Base-by-base conservation (phyloP, 2,113 vertebrate genomes). In the Cynopterus brachyotis region DNA sequence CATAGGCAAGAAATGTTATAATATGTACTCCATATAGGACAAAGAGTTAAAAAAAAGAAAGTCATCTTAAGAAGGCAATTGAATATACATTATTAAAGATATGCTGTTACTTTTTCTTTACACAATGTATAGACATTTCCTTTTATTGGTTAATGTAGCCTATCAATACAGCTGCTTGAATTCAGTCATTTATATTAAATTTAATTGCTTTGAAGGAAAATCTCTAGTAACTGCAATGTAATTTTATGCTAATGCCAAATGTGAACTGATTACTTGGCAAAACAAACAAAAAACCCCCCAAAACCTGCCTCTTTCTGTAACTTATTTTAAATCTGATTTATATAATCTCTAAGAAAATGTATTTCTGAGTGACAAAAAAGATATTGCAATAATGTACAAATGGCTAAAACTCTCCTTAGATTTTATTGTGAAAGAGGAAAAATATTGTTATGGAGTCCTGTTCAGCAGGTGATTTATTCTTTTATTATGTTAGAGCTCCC, bases 401-500 rank as follows among this genome's bases (percentile, higher is more conserved):
- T 70, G 1, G 13, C 13, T 85, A 59, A 94, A 86, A 62, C 0
- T 16, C 20, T 92, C 2, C 4, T 75, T 94, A 26, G 0, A 53
- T 19, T 96, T 96, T 50, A 59, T 0, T 24, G 32, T 91, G 4
- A 1, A 90, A 95, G 24, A 45, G 13, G 28, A 50, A 94, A 95
- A 95, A 60, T 11, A 0, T 0, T 87, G 0, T 28, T 67, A 2
- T 3, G 4, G 8, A 93, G 3, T 60, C 3, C 7, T 59, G 1
- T 10, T 73, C 42, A 69, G 0, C 62, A 87, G 60, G 50, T 28
- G 0, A 73, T 94, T 84, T 64, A 60, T 94, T 95, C 73, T 98
- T 98, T 97, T 98, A 62, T 76, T 97, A 64, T 69, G 86, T 98
- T 98, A 98, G 98, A 98, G 98, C 98, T 97, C 98, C 98, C 82